Percentiles rank a stretch among this genome's conserved stretches.
Conservation (phyloP, 2,888 invertebrate genomes). For the Archips xylosteana region DNA sequence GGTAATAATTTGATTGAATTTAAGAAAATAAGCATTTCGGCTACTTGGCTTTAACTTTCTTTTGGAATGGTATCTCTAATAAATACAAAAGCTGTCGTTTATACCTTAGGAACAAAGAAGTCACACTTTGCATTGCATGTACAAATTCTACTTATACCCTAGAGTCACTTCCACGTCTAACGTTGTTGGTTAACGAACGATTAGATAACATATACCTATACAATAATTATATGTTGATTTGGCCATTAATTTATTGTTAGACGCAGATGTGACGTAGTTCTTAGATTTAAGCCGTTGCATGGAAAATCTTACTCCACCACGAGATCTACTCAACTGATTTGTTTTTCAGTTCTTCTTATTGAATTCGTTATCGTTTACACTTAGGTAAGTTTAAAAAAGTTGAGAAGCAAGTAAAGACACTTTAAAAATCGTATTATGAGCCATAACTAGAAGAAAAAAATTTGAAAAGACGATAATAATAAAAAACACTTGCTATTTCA, state of each 20-base stretch:
- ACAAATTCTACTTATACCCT: not conserved
- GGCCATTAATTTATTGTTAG: not conserved
- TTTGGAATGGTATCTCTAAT: slow-evolving; percentile 7
- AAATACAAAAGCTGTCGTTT: not conserved
- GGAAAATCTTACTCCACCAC: not conserved
- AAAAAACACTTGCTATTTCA: slow-evolving; percentile 14
- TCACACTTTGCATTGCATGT: slow-evolving; percentile 13
- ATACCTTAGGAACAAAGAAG: slow-evolving; percentile 6
- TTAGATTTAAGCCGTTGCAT: not conserved
- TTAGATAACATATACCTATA: not conserved
- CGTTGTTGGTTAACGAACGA: not conserved
- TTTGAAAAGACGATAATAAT: slow-evolving; percentile 3
- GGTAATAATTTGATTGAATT: not conserved
- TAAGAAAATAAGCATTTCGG: not conserved
- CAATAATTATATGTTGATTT: not conserved
- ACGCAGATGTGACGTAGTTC: not conserved
- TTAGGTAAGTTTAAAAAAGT: not conserved
- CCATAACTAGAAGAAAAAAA: not conserved
- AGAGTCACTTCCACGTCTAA: not conserved
- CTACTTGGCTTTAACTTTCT: not conserved
- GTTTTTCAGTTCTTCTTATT: not conserved
- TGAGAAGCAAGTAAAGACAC: not conserved
- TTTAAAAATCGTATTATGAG: not conserved
- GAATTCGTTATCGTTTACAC: not conserved
- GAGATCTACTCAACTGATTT: slow-evolving; percentile 7